These are phyloP conservation scores for Hippoglossus hippoglossus DNA, from an alignment of 2,797 vertebrate genomes.

Conservation along the genomic window DNA sequence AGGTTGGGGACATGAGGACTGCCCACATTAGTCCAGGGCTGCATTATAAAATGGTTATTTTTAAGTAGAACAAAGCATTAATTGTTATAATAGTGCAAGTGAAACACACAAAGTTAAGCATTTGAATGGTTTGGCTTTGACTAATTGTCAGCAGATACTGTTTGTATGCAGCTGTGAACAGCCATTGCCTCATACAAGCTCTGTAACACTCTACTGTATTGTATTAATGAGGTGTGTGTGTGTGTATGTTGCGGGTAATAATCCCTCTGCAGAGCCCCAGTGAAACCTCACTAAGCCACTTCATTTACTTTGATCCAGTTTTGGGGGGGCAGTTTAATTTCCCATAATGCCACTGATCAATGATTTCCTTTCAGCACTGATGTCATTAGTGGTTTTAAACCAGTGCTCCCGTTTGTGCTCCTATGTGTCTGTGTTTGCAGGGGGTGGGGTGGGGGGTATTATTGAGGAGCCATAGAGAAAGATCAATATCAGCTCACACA, in stretches of 20 bases:
- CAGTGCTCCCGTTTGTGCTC: constrained; percentile 66
- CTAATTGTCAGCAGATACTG: not conserved
- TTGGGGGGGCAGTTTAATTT: constrained; percentile 86
- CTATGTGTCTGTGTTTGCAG: constrained; percentile 74
- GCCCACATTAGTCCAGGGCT: constrained; percentile 28
- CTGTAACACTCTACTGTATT: constrained; percentile 37
- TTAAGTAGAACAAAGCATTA: constrained; percentile 16
- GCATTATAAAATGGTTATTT: constrained; percentile 39
- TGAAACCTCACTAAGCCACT: constrained; percentile 86
- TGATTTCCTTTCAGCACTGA: constrained; percentile 92
- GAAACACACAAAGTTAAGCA: constrained; percentile 2
- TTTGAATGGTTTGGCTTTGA: not conserved
- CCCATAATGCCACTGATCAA: constrained; percentile 91
- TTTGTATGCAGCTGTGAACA: not conserved
- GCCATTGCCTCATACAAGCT: no score
- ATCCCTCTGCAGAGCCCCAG: constrained; percentile 70
- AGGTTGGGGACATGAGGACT: constrained; percentile 71
- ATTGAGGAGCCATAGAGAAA: constrained; percentile 84
- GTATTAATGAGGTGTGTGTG: constrained; percentile 43
- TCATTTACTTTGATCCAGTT: constrained; percentile 91
- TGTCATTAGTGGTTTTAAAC: constrained; percentile 93
- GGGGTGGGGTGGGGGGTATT: constrained; percentile 76
- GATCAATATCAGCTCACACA: constrained; percentile 87
- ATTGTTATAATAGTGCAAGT: constrained; percentile 11
- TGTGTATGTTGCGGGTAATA: constrained; percentile 47